Conservation (phyloP, 1,140 invertebrate genomes). For the Tenebrio molitor region DNA sequence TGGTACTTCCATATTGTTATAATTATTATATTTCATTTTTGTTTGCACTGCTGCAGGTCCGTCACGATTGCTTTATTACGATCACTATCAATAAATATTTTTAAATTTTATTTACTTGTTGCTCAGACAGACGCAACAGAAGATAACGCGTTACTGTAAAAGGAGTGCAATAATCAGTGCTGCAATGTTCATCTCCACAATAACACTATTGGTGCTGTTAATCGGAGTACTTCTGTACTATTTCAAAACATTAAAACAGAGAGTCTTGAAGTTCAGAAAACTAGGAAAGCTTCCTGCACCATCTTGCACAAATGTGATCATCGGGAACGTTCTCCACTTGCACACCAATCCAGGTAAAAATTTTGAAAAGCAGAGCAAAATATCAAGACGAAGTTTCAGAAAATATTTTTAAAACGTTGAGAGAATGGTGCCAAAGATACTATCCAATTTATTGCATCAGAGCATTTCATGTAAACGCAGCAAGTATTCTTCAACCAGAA, state of each 20-base stretch:
- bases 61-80: no score
- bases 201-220: no score
- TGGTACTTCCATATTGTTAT: no score
- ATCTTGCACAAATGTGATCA: neutral
- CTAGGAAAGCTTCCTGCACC: neutral
- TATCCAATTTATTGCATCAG: neutral
- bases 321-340: neutral
- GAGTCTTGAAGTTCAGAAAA: neutral
- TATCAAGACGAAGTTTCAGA: slow-evolving; percentile 7
- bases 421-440: slow-evolving; percentile 1
- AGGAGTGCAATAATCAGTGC: no score
- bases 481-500: neutral
- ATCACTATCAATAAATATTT: no score
- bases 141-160: no score
- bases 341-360: slow-evolving; percentile 1
- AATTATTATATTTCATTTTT: no score
- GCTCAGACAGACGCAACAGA: no score
- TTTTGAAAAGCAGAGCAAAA: neutral
- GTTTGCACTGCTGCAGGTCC: no score
- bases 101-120: no score
- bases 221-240: neutral
- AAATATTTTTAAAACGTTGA: neutral
- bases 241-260: neutral
- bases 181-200: no score
- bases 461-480: neutral